Percentiles rank a stretch among this genome's conserved stretches.
Evolutionary conservation across 1,140 invertebrate species (phyloP).

Genomic region (Adelges cooleyi): DNA sequence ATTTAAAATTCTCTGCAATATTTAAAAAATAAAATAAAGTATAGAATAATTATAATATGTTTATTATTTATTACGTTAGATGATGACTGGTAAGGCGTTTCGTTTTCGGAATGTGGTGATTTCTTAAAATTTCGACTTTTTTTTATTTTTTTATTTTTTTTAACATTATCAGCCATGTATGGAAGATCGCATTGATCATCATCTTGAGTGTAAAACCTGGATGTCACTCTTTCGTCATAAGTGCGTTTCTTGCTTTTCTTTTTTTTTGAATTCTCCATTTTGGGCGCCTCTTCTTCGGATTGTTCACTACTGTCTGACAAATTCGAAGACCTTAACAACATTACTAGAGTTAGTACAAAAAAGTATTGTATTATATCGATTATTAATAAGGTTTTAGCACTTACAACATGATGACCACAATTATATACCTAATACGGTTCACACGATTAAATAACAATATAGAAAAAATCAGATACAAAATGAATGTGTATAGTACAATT

Average conservation of each 20-base stretch:
- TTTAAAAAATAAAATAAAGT: neutral
- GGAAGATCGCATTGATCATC: slow-evolving; percentile 2
- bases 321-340: neutral
- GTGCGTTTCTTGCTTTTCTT: neutral
- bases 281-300: neutral
- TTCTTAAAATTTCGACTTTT: neutral
- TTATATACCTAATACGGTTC: too few relatives aligned
- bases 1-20: neutral
- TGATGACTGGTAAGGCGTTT: neutral
- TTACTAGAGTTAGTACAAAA: neutral
- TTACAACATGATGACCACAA: neutral
- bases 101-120: neutral
- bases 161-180: slow-evolving; percentile 11
- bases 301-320: neutral
- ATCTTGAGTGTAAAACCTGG: slow-evolving; percentile 17
- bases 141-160: neutral
- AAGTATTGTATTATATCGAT: neutral
- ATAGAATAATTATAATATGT: neutral
- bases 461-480: too few relatives aligned
- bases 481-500: too few relatives aligned
- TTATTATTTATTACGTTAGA: neutral
- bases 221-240: neutral
- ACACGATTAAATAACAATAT: too few relatives aligned
- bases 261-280: neutral
- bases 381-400: neutral